Percentiles rank a stretch among this genome's conserved stretches.
Evolutionary conservation across 1,140 invertebrate genomes (phyloP).

Genomic region (Drosophila ambigua): DNA sequence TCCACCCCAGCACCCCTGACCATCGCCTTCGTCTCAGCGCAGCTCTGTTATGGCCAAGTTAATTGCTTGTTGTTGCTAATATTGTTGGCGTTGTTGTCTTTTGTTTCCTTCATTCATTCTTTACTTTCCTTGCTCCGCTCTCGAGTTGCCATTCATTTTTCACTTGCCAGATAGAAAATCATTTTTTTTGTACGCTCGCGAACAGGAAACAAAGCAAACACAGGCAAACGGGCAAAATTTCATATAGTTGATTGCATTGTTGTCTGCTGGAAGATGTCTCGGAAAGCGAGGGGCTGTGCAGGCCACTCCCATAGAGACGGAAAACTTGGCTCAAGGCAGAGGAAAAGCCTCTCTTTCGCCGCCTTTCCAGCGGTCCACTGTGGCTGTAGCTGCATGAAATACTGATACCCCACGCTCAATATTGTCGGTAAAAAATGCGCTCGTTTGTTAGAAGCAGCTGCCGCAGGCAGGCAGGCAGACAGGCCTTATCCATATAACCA

Average conservation of each 20-base stretch:
- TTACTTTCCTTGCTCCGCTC: constrained; percentile 1
- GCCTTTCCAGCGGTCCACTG: no score
- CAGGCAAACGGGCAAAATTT: constrained; percentile 54
- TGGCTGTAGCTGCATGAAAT: constrained; percentile 17
- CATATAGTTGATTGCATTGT: constrained; percentile 61
- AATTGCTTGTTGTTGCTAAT: constrained; percentile 46
- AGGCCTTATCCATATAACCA: neutral
- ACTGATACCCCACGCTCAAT: constrained; percentile 46
- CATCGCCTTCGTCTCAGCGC: neutral
- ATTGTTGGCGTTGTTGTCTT: constrained; percentile 12
- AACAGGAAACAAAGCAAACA: constrained; percentile 14
- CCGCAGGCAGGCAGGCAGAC: no score
- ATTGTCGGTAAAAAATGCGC: constrained; percentile 55
- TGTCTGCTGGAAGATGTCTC: constrained; percentile 42
- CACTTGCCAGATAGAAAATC: constrained; percentile 47
- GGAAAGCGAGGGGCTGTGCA: neutral
- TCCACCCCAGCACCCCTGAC: accelerated
- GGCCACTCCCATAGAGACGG: neutral
- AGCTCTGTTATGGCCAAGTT: constrained; percentile 42
- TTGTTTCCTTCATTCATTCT: constrained; percentile 5
- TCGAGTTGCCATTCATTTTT: constrained; percentile 41
- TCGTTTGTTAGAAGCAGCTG: constrained; percentile 31
- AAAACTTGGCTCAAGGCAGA: neutral
- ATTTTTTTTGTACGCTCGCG: constrained; percentile 37
- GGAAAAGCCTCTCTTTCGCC: no score